Conservation (phyloP, 2,888 invertebrate species). For the Drosophila lacicola region DNA sequence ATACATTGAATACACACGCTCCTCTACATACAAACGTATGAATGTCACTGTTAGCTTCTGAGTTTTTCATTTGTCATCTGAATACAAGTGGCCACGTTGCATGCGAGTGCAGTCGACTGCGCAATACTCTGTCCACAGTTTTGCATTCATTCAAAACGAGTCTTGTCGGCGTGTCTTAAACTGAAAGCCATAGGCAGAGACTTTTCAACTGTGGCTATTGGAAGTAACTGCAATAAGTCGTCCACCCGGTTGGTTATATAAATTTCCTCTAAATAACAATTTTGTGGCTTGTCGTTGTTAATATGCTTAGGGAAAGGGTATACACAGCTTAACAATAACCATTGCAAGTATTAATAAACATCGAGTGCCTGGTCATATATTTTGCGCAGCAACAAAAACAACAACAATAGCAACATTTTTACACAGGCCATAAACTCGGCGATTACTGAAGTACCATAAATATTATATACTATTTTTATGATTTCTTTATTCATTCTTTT, state of each 20-base stretch:
- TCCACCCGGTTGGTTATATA: no score
- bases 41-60: constrained; percentile 24
- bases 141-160: no score
- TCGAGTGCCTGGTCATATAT: constrained; percentile 58
- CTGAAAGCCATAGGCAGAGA: no score
- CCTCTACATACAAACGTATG: not conserved
- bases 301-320: constrained; percentile 8
- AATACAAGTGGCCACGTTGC: not conserved
- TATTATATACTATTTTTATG: constrained; percentile 45
- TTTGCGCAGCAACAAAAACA: constrained; percentile 28
- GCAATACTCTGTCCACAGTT: not conserved
- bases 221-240: no score
- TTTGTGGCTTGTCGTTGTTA: not conserved
- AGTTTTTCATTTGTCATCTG: constrained; percentile 11
- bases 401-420: constrained; percentile 45
- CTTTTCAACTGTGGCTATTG: no score
- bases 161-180: no score
- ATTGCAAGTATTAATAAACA: constrained; percentile 55
- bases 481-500: constrained; percentile 23
- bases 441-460: constrained; percentile 76
- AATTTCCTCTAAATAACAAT: no score
- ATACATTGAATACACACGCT: constrained; percentile 4
- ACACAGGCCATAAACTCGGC: constrained; percentile 65
- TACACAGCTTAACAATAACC: constrained; percentile 23
- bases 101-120: not conserved